A percentile compares a stretch with the other conserved stretches of the same genome.
Evolutionary conservation across 2,888 invertebrate species (phyloP).

Genomic region (Isoperla grammatica): DNA sequence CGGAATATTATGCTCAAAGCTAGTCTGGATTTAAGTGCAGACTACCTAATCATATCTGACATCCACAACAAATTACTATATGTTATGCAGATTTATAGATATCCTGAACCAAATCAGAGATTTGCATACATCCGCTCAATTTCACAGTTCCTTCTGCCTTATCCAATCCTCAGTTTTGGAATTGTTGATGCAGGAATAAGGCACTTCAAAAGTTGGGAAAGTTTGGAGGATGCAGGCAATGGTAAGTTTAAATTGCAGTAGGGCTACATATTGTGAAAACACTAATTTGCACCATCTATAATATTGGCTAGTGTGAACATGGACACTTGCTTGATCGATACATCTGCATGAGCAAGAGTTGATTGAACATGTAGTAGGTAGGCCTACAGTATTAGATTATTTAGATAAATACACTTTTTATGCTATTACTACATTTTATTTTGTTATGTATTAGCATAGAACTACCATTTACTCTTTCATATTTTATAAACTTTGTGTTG

Average conservation of each 20-base stretch:
- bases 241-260: slow-evolving; percentile 8
- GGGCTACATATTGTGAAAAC: too few species aligned
- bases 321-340: too few species aligned
- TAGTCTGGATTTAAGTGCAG: slow-evolving; percentile 61
- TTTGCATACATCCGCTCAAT: slow-evolving; percentile 64
- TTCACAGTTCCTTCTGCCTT: slow-evolving; percentile 81
- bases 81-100: slow-evolving; percentile 66
- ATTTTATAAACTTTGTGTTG: neutral
- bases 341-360: too few species aligned
- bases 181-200: slow-evolving; percentile 69
- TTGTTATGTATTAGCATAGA: too few species aligned
- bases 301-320: too few species aligned
- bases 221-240: slow-evolving; percentile 52
- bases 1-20: slow-evolving; percentile 58
- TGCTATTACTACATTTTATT: too few species aligned
- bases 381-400: too few species aligned
- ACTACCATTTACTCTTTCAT: too few species aligned
- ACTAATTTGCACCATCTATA: too few species aligned
- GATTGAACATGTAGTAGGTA: too few species aligned
- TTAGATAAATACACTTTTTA: too few species aligned
- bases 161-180: slow-evolving; percentile 83
- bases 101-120: slow-evolving; percentile 41
- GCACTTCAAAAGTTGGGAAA: slow-evolving; percentile 44
- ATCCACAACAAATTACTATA: slow-evolving; percentile 77
- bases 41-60: slow-evolving; percentile 83